Evolutionary conservation across 2,113 vertebrate genomes (phyloP), one percentile per base, ranked within the genome.

Genomic region (Perca schrenkii): DNA sequence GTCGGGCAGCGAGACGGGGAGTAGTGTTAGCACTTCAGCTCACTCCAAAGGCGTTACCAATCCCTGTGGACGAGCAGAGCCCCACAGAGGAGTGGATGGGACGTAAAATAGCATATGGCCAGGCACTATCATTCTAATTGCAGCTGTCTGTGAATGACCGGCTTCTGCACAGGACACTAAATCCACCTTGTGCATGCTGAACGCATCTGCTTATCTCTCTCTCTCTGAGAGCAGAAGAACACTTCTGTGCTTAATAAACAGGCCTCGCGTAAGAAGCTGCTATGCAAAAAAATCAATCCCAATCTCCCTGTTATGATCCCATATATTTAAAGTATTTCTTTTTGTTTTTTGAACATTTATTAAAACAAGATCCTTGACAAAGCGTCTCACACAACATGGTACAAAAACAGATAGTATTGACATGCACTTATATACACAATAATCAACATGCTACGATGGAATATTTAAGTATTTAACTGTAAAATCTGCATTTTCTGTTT

Each of bases 111-210:
- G 74, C 85, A 89, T 82, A 83, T 89, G 91, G 81, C 56, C 49
- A 4, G 40, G 16, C 66, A 4, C 79, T 84, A 84, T 90, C 88
- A 3, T 70, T 78, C 71, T 85, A 86, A 86, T 70, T 79, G 87
- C 87, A 89, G 86, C 87, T 80, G 85, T 66, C 74, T 85, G 68
- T 65, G 80, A 88, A 63, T 76, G 86, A 83, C 56, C 49, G 71
- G 25, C 63, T 54, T 73, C 76, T 0, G 52, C 31, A 40, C 43
- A 40, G 79, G 85, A 79, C 53, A 16, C 36, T 85, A 67, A 88
- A 90, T 86, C 86, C 87, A 86, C 63, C 87, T 77, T 60, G 82
- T 73, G 75, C 49, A 43, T 25, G 84, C 52, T 43, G 65, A 83
- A 60, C 12, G 2, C 81, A 79, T 88, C 84, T 91, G 84, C 80